These are phyloP conservation scores for Peromyscus nudipes DNA, from an alignment of 2,797 vertebrate genomes.

Conservation along the genomic window DNA sequence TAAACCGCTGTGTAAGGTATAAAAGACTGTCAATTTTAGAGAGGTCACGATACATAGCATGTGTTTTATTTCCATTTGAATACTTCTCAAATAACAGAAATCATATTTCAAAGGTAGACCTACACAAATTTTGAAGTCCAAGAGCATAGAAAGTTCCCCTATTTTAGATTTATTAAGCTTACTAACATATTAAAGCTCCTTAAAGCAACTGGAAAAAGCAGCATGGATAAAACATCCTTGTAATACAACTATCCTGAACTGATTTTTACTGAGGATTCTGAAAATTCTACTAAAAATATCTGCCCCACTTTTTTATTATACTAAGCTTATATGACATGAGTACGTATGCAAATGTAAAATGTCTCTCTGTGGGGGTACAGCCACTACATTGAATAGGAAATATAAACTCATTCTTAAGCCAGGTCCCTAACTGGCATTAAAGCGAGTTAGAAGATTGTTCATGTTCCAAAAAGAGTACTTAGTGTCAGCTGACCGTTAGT, in stretches of 20 bases:
- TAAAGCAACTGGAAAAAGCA: slow-evolving; percentile 7
- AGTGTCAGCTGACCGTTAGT: not conserved
- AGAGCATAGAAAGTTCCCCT: not conserved
- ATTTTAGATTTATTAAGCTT: slow-evolving; percentile 1
- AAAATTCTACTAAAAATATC: slow-evolving; percentile 67
- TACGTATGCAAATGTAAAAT: not conserved
- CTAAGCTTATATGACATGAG: slow-evolving; percentile 27
- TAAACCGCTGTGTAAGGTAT: not conserved
- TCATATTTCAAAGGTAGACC: not conserved
- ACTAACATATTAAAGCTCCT: not conserved
- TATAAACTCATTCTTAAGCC: not conserved
- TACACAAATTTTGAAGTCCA: slow-evolving; percentile 5
- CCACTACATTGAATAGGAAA: not conserved
- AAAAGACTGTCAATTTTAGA: not conserved
- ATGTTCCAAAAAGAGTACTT: not conserved
- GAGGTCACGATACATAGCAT: not conserved
- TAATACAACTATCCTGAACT: slow-evolving; percentile 21
- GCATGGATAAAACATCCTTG: not conserved
- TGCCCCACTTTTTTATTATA: slow-evolving; percentile 60
- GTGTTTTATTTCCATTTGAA: not conserved
- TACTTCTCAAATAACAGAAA: not conserved
- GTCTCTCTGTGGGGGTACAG: not conserved
- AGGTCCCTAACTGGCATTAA: not conserved
- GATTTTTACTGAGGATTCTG: slow-evolving; percentile 48
- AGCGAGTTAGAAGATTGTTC: not conserved